Evolutionary conservation across 2,113 vertebrate genomes (phyloP).

Genomic region (Phyllopteryx taeniolatus): DNA sequence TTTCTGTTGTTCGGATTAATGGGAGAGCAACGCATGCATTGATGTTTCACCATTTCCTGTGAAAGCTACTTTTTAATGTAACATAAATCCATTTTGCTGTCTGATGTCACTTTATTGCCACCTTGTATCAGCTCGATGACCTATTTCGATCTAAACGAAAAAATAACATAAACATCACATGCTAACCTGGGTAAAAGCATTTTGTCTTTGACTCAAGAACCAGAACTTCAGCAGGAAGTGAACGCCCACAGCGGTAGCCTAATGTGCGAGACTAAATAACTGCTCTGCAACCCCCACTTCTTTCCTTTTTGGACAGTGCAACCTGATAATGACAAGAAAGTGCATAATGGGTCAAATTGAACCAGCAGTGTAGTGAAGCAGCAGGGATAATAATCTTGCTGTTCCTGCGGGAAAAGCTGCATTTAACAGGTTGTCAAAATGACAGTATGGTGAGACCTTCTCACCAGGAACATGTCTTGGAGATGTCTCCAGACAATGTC

Average conservation of each 20-base stretch:
- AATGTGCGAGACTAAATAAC: not conserved
- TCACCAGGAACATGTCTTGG: too few species aligned
- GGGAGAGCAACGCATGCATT: too few species aligned
- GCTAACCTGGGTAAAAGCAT: not conserved
- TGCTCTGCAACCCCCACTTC: too few species aligned
- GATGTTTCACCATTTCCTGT: too few species aligned
- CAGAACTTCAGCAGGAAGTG: not conserved
- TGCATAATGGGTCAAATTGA: not conserved
- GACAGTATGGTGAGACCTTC: not conserved
- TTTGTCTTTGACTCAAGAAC: not conserved
- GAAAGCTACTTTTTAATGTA: too few species aligned
- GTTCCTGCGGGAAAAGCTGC: not conserved
- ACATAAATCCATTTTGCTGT: too few species aligned
- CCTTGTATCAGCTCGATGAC: too few species aligned
- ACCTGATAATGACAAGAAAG: not conserved
- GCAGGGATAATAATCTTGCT: constrained; percentile 1
- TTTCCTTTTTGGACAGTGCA: not conserved
- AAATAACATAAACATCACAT: not conserved
- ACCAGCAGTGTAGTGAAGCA: not conserved
- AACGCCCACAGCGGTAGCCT: not conserved
- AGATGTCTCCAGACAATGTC: too few species aligned
- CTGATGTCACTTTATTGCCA: too few species aligned
- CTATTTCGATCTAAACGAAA: too few species aligned
- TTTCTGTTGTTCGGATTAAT: too few species aligned
- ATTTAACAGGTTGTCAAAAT: not conserved